Base-by-base conservation (phyloP, 2,888 invertebrate genomes). In the Phanerotoma sp. region DNA sequence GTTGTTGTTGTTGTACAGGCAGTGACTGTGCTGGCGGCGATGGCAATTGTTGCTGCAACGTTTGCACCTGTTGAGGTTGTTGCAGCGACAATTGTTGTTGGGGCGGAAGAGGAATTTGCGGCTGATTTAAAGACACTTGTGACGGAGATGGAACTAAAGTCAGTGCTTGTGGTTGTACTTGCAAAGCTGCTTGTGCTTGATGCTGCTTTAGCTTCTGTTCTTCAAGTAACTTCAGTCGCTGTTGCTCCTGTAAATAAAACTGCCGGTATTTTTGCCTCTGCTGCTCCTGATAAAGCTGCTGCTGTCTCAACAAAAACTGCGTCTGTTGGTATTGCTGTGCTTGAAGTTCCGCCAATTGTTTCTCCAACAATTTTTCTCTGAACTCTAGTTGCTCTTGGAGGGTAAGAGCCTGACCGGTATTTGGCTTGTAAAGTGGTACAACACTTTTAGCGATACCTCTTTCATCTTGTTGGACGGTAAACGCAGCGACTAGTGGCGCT, bases 401-500 rank as follows among this genome's bases (percentile, higher is more conserved):
- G 3, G 70, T 75, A 46, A 75, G 51, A 3, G 74, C 73, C 54
- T 74, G 72, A 0, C 69, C 69, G n/a, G n/a, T n/a, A 28, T 77
- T 70, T 60, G 81, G 80, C 67, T 84, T 84, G 68, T 82, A 85
- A 65, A 90, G 82, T 0, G 91, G 89, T 47, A 89, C 86, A 0
- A 91, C 88, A 73, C 86, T 88, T 65, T 88, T 87, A 0, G 92
- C 89, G n/a, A 86, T 71, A 1, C 92, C 92, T 22, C 82, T 81
- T 61, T 86, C 87, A 69, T 92, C 91, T 75, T 92, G 87, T 62
- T 92, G 90, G 0, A 92, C 89, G 0, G 92, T 92, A 68, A 92
- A 92, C 0, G 92, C 92, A 3, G 91, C 89, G 0, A 92, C 88
- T 55, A 92, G 72, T 0, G 92, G 91, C 3, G 91, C 91, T 63